Conservation (phyloP, 2,888 invertebrate genomes). For the Drosophila flavopinicola region DNA sequence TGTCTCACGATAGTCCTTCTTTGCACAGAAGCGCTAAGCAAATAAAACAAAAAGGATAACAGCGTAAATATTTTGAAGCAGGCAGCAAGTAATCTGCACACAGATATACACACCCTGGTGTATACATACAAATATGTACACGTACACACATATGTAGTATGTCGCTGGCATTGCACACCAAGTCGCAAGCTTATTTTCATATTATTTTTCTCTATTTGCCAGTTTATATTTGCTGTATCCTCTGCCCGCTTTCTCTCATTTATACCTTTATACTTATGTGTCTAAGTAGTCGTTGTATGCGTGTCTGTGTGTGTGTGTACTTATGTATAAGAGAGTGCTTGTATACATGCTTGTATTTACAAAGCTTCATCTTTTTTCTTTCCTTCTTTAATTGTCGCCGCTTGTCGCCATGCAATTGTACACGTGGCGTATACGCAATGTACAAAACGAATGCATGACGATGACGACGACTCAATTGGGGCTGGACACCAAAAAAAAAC, state of each 20-base stretch:
- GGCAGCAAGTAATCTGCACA: constrained; percentile 43
- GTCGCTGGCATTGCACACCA: constrained; percentile 63
- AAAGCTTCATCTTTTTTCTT: constrained; percentile 29
- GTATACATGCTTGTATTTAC: constrained; percentile 30
- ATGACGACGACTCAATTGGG: constrained; percentile 49
- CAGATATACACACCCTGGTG: constrained; percentile 21
- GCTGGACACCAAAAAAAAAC: constrained; percentile 64
- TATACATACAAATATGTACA: constrained; percentile 24
- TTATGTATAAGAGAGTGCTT: constrained; percentile 9
- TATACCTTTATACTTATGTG: constrained; percentile 24
- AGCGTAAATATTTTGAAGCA: constrained; percentile 72
- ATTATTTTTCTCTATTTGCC: constrained; percentile 36
- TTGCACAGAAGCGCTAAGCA: constrained; percentile 80
- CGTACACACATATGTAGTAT: constrained; percentile 12
- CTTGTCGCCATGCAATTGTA: constrained; percentile 31
- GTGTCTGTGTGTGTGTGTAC: neutral
- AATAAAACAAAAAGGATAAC: constrained; percentile 80
- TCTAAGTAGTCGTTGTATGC: constrained; percentile 11
- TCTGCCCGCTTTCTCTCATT: constrained; percentile 38
- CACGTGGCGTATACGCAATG: constrained; percentile 60
- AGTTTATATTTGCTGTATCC: constrained; percentile 48
- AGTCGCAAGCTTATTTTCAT: constrained; percentile 32
- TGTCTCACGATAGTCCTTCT: constrained; percentile 71
- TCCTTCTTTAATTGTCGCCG: constrained; percentile 19
- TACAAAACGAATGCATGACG: constrained; percentile 16